Percentiles rank a stretch among this genome's conserved stretches.
phyloP scores from a whole-genome alignment of 2,797 vertebrate genomes.

The Rhyacichthys aspro region DNA sequence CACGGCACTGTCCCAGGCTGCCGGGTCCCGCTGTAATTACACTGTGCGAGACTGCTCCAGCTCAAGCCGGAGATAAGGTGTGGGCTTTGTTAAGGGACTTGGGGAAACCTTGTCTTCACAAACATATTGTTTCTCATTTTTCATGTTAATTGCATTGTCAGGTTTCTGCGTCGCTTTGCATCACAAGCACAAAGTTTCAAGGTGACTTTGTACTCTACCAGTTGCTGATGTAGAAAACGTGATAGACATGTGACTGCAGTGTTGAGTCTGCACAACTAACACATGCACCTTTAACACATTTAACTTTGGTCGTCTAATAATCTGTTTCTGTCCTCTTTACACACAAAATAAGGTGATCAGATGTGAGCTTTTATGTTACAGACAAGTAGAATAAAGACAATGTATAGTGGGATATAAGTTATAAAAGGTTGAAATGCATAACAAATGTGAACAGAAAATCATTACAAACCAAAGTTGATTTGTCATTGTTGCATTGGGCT shows the following conservation, averaged over 20 bases:
- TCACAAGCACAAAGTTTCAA: constrained; percentile 56
- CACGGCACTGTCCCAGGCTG: constrained; percentile 50
- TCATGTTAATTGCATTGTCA: constrained; percentile 79
- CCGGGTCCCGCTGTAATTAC: constrained; percentile 72
- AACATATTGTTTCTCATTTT: constrained; percentile 71
- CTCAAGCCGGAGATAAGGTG: constrained; percentile 63
- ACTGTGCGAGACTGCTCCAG: constrained; percentile 51
- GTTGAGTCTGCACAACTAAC: neutral
- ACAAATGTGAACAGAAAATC: no score
- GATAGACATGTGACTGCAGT: constrained; percentile 19
- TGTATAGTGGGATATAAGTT: no score
- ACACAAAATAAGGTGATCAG: no score
- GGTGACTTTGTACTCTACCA: constrained; percentile 50
- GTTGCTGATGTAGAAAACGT: constrained; percentile 18
- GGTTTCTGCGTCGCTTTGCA: constrained; percentile 53
- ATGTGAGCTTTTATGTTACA: no score
- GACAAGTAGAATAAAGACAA: no score
- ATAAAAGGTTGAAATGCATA: no score
- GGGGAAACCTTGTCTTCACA: constrained; percentile 51
- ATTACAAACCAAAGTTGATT: constrained; percentile 1
- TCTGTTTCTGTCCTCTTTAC: no score
- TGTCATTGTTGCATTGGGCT: neutral
- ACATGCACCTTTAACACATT: no score
- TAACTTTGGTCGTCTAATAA: no score
- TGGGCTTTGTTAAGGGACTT: constrained; percentile 50